A percentile compares a stretch with the other conserved stretches of the same genome.
Conservation (phyloP, 1,140 invertebrate genomes). For the Danaus melanippus region DNA sequence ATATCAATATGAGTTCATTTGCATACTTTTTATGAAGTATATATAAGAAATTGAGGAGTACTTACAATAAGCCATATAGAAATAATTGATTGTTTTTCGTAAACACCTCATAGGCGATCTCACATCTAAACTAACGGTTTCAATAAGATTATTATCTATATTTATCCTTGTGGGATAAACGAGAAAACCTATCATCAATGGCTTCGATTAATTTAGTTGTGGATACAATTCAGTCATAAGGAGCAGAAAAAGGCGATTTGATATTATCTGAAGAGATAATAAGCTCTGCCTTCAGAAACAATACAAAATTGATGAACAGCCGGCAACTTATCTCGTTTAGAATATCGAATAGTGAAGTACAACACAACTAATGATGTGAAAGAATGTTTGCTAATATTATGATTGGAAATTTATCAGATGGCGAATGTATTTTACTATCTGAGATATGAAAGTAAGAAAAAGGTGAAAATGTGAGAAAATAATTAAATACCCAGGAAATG, state of each 20-base stretch:
- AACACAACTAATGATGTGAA: constrained; percentile 47
- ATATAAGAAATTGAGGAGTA: too few relatives aligned
- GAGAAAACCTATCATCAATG: constrained; percentile 39
- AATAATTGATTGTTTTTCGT: too few relatives aligned
- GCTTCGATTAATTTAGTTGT: constrained; percentile 40
- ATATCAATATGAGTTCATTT: too few relatives aligned
- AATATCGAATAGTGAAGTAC: constrained; percentile 43
- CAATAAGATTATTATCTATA: constrained; percentile 30
- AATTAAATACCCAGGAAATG: neutral
- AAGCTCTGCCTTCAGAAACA: constrained; percentile 28
- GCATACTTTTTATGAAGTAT: too few relatives aligned
- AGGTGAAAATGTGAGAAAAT: too few relatives aligned
- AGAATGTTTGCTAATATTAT: too few relatives aligned
- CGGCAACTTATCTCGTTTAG: constrained; percentile 31
- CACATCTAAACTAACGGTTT: constrained; percentile 35
- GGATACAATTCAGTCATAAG: constrained; percentile 12
- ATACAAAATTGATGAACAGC: constrained; percentile 54
- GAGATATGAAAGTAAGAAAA: too few relatives aligned
- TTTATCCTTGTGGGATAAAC: constrained; percentile 42
- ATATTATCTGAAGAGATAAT: constrained; percentile 21
- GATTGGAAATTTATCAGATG: too few relatives aligned
- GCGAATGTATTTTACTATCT: too few relatives aligned
- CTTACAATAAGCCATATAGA: too few relatives aligned
- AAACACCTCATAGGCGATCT: too few relatives aligned
- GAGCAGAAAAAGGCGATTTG: constrained; percentile 32